Evolutionary conservation across 2,797 vertebrate species (phyloP).

Genomic region (Morus bassanus): DNA sequence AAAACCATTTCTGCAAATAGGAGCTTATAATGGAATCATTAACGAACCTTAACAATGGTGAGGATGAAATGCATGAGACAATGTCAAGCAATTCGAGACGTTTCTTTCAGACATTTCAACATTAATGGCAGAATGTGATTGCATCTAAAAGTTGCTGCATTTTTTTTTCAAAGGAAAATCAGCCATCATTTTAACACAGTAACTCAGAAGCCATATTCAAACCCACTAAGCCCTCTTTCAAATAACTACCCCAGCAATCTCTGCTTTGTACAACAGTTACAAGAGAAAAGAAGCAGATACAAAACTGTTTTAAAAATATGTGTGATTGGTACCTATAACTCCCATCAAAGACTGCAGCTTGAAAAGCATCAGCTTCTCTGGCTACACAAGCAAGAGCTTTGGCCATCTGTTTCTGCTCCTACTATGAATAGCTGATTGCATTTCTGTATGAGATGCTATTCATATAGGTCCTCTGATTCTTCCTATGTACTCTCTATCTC

Average conservation of each 20-base stretch:
- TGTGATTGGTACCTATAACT: neutral
- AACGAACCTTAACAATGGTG: constrained; percentile 30
- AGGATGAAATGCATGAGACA: constrained; percentile 10
- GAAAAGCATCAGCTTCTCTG: neutral
- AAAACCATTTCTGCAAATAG: constrained; percentile 44
- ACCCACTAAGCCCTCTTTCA: neutral
- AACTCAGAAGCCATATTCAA: neutral
- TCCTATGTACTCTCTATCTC: neutral
- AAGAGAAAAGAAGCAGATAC: neutral
- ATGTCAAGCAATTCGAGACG: constrained; percentile 12
- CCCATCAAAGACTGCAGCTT: neutral
- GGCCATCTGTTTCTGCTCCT: neutral
- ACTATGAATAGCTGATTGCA: neutral
- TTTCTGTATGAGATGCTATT: neutral
- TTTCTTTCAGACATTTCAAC: constrained; percentile 39
- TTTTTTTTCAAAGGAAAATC: neutral
- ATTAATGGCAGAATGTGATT: neutral
- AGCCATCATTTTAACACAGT: neutral
- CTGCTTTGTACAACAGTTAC: neutral
- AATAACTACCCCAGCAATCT: neutral
- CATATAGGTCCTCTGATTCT: neutral
- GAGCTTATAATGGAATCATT: constrained; percentile 59
- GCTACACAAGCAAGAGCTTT: neutral
- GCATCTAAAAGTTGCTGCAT: neutral
- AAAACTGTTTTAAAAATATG: neutral